Evolutionary conservation across 2,797 vertebrate species (phyloP), one percentile per base, ranked within the genome.

Genomic region (Xiphophorus birchmanni): DNA sequence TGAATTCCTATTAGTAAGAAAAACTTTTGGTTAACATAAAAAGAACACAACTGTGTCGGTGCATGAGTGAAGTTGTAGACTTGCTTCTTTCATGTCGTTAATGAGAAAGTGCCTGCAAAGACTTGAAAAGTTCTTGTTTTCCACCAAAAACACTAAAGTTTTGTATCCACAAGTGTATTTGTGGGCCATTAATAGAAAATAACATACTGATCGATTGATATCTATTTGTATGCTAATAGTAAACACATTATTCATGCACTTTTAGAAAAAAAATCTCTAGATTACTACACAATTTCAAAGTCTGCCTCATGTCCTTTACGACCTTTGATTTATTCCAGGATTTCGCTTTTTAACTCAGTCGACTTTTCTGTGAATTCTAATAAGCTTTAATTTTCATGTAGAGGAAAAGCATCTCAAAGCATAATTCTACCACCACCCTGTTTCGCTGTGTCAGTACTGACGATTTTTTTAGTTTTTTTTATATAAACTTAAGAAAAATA

Each of bases 1-100:
- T 29, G 40, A 78, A 79, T 79, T 90, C 87, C 87, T 92, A 86
- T 87, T 89, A 80, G 86, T 87, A 82, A 86, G 82, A 72, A 80
- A 91, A 94, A 94, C 76, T 90, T 94, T 91, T 86, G 48, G 81
- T 80, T 50, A 52, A 88, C 90, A 89, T 89, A 84, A 73, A 92
- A 91, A 86, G 85, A 88, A 69, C 44, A 73, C 82, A 80, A 89
- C 89, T 89, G 83, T 83, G 86, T 84, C 74, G 15, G 18, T 65
- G 86, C 79, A 79, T 87, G 89, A 84, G 76, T 81, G 82, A 86
- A 83, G 88, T 91, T 92, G 89, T 11, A 42, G 69, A 35, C 82
- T 77, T 78, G 73, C 88, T 76, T 87, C 91, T 94, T 94, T 94
- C 83, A 93, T 90, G 91, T 85, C 60, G 75, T 74, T 93, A 91